These are phyloP conservation scores for Chesias legatella DNA, from an alignment of 2,888 invertebrate genomes.

Conservation along the genomic window DNA sequence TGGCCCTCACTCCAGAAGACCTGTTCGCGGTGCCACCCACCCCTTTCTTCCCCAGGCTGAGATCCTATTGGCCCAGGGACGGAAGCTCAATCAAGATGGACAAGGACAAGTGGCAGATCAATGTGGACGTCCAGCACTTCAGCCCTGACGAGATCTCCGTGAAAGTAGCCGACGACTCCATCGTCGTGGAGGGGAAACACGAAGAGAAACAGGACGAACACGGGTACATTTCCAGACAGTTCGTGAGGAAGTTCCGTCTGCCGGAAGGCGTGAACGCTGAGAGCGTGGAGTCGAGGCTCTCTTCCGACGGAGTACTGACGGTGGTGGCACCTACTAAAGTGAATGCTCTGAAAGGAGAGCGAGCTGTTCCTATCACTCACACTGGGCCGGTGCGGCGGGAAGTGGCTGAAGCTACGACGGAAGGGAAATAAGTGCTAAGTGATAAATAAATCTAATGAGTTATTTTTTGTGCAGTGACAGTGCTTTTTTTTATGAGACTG, in stretches of 20 bases:
- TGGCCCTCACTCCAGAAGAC: conserved; percentile 65
- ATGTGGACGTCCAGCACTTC: conserved; percentile 88
- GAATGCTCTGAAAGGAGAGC: conserved; percentile 59
- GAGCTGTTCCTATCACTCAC: conserved; percentile 79
- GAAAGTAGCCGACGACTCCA: conserved; percentile 84
- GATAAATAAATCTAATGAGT: not conserved
- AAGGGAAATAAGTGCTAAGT: conserved; percentile 12
- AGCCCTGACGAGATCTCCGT: conserved; percentile 88
- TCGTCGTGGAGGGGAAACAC: conserved; percentile 89
- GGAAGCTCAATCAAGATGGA: conserved; percentile 74
- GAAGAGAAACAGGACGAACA: conserved; percentile 88
- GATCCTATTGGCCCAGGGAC: conserved; percentile 63
- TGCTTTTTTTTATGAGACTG: conserved; percentile 13
- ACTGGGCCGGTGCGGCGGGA: conserved; percentile 77
- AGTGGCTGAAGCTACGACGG: conserved; percentile 29
- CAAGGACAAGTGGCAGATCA: conserved; percentile 82
- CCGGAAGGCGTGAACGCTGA: conserved; percentile 87
- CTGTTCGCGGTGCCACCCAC: conserved; percentile 45
- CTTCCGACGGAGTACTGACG: conserved; percentile 88
- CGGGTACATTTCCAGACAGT: conserved; percentile 87
- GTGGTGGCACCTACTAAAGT: conserved; percentile 81
- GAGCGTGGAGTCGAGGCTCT: conserved; percentile 85
- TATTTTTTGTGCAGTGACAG: conserved; percentile 19
- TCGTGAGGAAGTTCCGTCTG: conserved; percentile 83
- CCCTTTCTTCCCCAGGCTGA: conserved; percentile 45